Conservation (phyloP, 2,113 vertebrate genomes). For the Gallinago undulata region DNA sequence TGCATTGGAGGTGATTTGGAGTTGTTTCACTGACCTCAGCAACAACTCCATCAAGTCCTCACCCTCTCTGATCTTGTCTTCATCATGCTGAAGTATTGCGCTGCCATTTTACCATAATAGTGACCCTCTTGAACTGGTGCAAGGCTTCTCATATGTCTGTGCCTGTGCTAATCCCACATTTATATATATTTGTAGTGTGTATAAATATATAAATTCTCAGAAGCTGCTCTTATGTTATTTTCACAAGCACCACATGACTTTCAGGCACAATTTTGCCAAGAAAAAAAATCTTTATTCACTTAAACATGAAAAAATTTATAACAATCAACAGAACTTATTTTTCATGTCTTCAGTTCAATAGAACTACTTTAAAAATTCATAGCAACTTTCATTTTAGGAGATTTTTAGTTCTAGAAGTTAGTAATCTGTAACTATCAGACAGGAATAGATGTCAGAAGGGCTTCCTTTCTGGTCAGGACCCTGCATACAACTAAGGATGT, state of each 20-base stretch:
- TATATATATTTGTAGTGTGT: background rate
- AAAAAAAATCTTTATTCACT: background rate
- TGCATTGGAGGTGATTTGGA: background rate
- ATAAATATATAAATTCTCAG: background rate
- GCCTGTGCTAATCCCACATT: background rate
- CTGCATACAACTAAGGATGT: background rate
- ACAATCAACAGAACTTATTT: background rate
- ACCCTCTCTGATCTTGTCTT: background rate
- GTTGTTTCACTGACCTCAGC: background rate
- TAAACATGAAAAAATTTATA: background rate
- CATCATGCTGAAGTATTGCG: fast-evolving
- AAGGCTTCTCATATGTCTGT: background rate
- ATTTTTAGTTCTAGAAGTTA: background rate
- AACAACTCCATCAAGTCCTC: background rate
- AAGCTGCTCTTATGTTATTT: background rate
- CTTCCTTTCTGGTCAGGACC: background rate
- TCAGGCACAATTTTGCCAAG: background rate
- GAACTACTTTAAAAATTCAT: background rate
- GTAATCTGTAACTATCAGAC: background rate
- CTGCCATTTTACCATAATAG: background rate
- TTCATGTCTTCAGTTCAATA: background rate
- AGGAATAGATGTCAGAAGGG: background rate
- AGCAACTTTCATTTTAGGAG: background rate
- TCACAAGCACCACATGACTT: background rate
- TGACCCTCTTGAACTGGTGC: background rate